Conservation (phyloP, 2,888 invertebrate genomes). For the Idaea dimidiata region DNA sequence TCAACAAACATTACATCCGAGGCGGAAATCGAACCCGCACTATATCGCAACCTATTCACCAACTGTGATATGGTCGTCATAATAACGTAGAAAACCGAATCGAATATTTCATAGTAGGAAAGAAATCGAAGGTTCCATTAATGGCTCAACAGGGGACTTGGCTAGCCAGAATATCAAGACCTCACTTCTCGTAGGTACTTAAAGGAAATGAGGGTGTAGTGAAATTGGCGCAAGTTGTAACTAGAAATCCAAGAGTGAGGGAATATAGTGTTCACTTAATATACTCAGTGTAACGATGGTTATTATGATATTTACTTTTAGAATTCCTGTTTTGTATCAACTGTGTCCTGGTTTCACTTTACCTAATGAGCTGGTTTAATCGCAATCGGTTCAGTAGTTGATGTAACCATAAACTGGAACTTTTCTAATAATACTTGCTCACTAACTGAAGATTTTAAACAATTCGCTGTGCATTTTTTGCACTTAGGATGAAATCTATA, state of each 20-base stretch:
- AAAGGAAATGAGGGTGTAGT: conserved; percentile 11
- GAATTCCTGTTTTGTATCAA: conserved; percentile 11
- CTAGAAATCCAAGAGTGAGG: conserved; percentile 25
- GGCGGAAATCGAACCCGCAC: neutral
- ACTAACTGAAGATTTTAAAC: too few relatives aligned
- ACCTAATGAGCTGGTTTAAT: too few relatives aligned
- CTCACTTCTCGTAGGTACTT: conserved; percentile 2
- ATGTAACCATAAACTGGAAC: too few relatives aligned
- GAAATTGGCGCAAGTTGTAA: conserved; percentile 18
- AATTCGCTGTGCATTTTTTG: too few relatives aligned
- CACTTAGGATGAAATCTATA: too few relatives aligned
- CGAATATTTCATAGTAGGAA: conserved; percentile 47
- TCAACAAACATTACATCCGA: neutral
- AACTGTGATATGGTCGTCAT: neutral
- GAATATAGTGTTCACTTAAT: conserved; percentile 30
- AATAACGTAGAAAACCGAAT: conserved; percentile 21
- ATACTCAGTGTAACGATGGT: conserved; percentile 21
- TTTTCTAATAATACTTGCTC: too few relatives aligned
- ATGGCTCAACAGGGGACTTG: conserved; percentile 28
- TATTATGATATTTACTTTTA: conserved; percentile 22
- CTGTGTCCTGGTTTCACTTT: too few relatives aligned
- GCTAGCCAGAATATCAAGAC: conserved; percentile 11
- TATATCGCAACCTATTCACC: neutral
- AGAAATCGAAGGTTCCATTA: conserved; percentile 42
- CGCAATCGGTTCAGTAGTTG: too few relatives aligned